Percentiles rank a stretch among this genome's conserved stretches.
Evolutionary conservation across 1,140 invertebrate genomes (phyloP).

Genomic region (Euura lappo): DNA sequence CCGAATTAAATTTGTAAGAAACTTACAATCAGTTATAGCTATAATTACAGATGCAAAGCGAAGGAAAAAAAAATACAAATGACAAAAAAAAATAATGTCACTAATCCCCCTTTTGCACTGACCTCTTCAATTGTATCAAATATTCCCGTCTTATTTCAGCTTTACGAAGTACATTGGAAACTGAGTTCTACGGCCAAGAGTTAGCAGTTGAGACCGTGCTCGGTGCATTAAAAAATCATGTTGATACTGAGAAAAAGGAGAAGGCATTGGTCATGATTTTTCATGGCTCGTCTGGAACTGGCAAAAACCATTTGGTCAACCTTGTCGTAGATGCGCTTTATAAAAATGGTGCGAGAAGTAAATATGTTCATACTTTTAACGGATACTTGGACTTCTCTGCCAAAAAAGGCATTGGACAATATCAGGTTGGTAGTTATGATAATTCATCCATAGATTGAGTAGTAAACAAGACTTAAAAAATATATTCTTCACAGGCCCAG

Average conservation of each 20-base stretch:
- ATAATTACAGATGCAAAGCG: not conserved
- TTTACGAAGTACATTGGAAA: conserved; percentile 41
- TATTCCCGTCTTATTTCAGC: conserved; percentile 33
- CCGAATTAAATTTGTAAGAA: no score
- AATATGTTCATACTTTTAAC: conserved; percentile 83
- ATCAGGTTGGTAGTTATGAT: conserved; percentile 59
- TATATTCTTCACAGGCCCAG: conserved; percentile 56
- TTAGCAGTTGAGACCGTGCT: conserved; percentile 64
- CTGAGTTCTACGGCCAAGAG: conserved; percentile 70
- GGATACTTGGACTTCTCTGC: conserved; percentile 81
- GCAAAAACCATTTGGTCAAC: conserved; percentile 86
- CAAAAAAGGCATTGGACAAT: conserved; percentile 50
- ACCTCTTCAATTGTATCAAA: no score
- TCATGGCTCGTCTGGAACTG: conserved; percentile 82
- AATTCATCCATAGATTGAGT: not conserved
- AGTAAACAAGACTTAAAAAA: not conserved
- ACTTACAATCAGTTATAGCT: no score
- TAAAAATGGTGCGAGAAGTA: conserved; percentile 73
- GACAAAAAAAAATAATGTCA: no score
- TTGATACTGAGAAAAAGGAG: conserved; percentile 53
- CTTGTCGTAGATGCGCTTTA: conserved; percentile 83
- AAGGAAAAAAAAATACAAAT: conserved; percentile 20
- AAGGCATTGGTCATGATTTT: conserved; percentile 79
- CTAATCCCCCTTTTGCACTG: no score
- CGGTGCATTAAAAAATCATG: conserved; percentile 65